Evolutionary conservation across 2,113 vertebrate genomes (phyloP).

Genomic region (Thunnus maccoyii): DNA sequence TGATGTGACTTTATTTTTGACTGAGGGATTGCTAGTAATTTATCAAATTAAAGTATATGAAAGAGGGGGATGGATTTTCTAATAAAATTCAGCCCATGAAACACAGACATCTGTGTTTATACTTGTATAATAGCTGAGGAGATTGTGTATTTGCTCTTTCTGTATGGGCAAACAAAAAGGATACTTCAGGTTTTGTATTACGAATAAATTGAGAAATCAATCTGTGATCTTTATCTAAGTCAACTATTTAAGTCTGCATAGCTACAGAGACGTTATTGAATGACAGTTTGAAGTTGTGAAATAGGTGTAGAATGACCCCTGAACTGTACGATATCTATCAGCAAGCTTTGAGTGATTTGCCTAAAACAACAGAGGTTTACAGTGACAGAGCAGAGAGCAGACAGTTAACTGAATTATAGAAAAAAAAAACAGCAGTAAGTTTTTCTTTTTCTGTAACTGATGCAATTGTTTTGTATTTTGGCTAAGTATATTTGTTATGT

Average conservation of each 20-base stretch:
- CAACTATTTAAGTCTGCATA: neutral
- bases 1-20: conserved; percentile 41
- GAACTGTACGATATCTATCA: neutral
- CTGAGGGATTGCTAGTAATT: conserved; percentile 28
- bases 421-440: too few relatives aligned
- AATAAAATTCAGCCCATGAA: conserved; percentile 28
- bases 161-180: neutral
- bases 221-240: conserved; percentile 1
- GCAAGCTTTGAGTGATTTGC: too few relatives aligned
- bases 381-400: too few relatives aligned
- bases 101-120: conserved; percentile 11
- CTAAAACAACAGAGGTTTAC: too few relatives aligned
- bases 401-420: too few relatives aligned
- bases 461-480: neutral
- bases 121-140: conserved; percentile 4
- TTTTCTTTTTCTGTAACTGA: too few relatives aligned
- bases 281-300: neutral
- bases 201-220: neutral
- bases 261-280: neutral
- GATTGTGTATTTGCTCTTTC: neutral
- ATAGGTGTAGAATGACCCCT: too few relatives aligned
- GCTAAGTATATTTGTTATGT: neutral
- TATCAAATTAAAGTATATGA: conserved; percentile 30
- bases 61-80: conserved; percentile 13
- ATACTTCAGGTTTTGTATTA: conserved; percentile 9